Evolutionary conservation across 2,888 invertebrate genomes (phyloP), one percentile per base, ranked within the genome.

Genomic region (Diaperis boleti): DNA sequence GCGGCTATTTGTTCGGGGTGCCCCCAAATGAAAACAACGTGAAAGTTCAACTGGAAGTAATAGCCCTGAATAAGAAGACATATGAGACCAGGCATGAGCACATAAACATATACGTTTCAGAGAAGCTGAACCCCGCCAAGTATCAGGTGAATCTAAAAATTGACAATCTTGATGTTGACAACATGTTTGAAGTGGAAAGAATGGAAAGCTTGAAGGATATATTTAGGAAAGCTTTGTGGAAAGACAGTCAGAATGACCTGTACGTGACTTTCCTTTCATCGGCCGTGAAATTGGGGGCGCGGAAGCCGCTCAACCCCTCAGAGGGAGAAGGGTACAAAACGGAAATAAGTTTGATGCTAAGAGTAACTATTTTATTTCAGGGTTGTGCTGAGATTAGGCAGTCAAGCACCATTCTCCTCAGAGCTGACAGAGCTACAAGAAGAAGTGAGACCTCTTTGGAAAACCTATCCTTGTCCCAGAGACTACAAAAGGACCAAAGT

Each of bases 131-230:
- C 68, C 86, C 89, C 65, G 89, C 92, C 0, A 87, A 86, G 37
- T 89, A 90, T 76, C 89, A 94, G 74, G 89, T 95, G 3, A 91
- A 94, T 76, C 83, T 96, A 74, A 95, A 95, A 82, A 92, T 96
- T 44, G 92, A 94, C 78, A 95, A 95, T 80, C 82, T 95, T 15
- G 94, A 95, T 76, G 92, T 95, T 54, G 93, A 94, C 68, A 94
- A 96, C 76, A 84, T 95, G 75, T 89, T 95, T 76, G 90, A 93
- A 79, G 86, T 70, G 68, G 82, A 81, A 68, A 85, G 90, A 59
- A 90, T 92, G 82, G 88, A 89, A 26, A 86, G 88, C 22, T 82
- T 96, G 2, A 87, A 92, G 67, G 90, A 92, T 71, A 89, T 95
- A 52, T 90, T 95, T 72, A 86, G 89, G 15, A 87, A 88, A 20